Conservation (phyloP, 2,797 vertebrate genomes). For the Selene dorsalis region DNA sequence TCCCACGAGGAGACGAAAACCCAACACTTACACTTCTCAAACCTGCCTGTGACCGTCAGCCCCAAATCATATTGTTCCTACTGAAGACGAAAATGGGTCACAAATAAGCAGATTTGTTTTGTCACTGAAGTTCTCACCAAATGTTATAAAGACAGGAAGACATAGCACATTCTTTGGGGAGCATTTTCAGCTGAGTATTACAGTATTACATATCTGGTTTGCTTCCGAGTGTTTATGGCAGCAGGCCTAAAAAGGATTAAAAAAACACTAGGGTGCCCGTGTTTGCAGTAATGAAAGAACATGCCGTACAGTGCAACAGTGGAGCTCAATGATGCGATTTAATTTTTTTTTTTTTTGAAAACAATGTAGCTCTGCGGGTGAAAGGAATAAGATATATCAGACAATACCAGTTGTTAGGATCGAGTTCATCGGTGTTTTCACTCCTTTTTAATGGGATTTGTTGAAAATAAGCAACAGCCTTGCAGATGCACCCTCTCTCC, state of each 20-base stretch:
- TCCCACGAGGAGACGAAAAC: background rate
- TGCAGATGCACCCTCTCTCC: background rate
- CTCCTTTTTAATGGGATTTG: background rate
- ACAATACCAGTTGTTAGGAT: background rate
- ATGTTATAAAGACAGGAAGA: background rate
- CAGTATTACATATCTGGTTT: background rate
- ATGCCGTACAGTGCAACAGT: background rate
- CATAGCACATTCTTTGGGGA: background rate
- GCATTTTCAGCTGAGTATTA: background rate
- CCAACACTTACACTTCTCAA: background rate
- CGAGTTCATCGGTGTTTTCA: background rate
- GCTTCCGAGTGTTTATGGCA: background rate
- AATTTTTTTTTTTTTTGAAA: conserved; percentile 8
- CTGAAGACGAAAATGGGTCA: background rate
- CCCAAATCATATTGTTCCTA: background rate
- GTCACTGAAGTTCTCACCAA: background rate
- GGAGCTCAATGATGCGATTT: background rate
- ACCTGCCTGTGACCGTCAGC: background rate
- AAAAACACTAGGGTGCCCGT: background rate
- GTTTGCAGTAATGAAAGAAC: background rate
- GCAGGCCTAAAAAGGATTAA: background rate
- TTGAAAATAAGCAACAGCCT: background rate
- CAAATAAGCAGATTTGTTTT: background rate
- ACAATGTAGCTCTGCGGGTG: background rate
- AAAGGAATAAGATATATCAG: background rate